Percentiles rank a stretch among this genome's conserved stretches.
These are phyloP conservation scores for Dicrostonyx torquatus DNA, from an alignment of 2,797 vertebrate genomes.

Conservation along the genomic window DNA sequence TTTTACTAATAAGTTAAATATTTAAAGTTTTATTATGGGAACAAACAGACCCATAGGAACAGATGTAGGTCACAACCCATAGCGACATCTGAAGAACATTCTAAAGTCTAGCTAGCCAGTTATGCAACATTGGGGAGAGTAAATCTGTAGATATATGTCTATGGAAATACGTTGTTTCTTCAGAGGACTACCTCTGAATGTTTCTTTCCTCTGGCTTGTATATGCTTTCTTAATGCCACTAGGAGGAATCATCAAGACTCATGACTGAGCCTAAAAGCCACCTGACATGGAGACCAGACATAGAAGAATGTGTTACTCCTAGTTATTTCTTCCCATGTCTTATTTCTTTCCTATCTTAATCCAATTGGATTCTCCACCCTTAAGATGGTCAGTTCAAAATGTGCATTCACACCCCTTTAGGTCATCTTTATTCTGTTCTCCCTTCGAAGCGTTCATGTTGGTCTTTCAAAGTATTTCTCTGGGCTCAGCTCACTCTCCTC, in stretches of 20 bases:
- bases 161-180: not conserved
- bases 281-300: not conserved
- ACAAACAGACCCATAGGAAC: not conserved
- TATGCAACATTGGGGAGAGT: not conserved
- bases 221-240: not conserved
- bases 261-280: not conserved
- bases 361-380: not conserved
- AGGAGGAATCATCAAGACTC: not conserved
- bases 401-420: not conserved
- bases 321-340: not conserved
- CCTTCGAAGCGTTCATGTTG: not conserved
- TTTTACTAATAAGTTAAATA: conserved; percentile 56
- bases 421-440: not conserved
- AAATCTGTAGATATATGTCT: not conserved
- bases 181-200: not conserved
- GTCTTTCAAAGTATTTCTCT: not conserved
- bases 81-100: not conserved
- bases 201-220: not conserved
- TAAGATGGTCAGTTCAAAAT: not conserved
- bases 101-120: not conserved
- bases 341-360: not conserved
- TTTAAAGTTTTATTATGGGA: not conserved
- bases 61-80: not conserved
- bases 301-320: too few relatives aligned
- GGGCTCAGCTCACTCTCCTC: not conserved